Percentiles rank a stretch among this genome's conserved stretches.
phyloP scores from a whole-genome alignment of 2,113 vertebrate species.

The Apteryx owenii region DNA sequence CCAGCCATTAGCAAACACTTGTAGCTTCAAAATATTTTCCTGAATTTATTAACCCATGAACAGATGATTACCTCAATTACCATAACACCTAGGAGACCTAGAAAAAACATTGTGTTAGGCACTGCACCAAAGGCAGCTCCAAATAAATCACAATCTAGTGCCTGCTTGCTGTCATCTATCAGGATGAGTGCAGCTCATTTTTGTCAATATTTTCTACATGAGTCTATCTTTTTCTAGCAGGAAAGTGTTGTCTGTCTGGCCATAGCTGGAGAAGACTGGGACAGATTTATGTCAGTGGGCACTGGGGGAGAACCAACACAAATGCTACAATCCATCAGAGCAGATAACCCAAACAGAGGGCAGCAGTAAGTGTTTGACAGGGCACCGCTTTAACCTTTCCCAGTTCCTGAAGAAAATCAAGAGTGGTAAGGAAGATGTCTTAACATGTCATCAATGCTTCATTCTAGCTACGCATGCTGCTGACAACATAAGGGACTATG shows the following conservation, averaged over 20 bases:
- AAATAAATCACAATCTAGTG: background rate
- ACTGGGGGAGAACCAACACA: background rate
- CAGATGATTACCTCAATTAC: background rate
- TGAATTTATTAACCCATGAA: background rate
- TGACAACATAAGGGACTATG: background rate
- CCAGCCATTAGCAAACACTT: background rate
- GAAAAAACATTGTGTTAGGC: background rate
- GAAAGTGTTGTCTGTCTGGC: background rate
- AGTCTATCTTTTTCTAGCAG: background rate
- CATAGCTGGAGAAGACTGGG: background rate
- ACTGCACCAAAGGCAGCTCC: background rate
- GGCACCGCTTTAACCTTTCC: background rate
- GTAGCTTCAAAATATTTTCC: background rate
- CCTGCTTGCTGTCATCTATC: background rate
- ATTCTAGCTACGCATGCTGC: rapidly evolving
- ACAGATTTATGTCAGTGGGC: background rate
- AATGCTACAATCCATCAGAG: background rate
- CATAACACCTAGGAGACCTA: background rate
- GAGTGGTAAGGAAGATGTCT: background rate
- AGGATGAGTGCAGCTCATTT: background rate
- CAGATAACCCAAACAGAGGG: background rate
- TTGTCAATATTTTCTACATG: background rate
- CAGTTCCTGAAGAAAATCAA: background rate
- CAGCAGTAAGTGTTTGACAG: rapidly evolving
- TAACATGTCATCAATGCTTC: background rate